Base-by-base conservation (phyloP, 2,797 vertebrate genomes). In the Sparus aurata region DNA sequence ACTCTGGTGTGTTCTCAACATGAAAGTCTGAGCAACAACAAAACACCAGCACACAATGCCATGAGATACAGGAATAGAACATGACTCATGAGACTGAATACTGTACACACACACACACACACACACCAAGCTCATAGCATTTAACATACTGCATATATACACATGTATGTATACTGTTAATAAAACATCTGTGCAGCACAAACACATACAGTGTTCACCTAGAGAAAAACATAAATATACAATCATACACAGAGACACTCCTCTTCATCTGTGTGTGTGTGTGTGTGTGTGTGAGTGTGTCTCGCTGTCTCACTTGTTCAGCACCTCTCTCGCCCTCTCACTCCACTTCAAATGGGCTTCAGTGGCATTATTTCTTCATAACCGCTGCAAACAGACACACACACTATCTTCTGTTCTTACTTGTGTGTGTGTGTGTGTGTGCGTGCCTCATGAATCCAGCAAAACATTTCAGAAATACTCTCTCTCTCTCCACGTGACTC, bases 401-500 rank as follows among this genome's bases (percentile, higher is more conserved):
- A 66, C 72, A 55, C 46, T 50, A 3, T 73, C 11, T 6, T 38
- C 22, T 64, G 8, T 68, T 59, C n/a, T 49, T 47, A 50, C 34
- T 38, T 8, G 63, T 60, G 69, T 22, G 63, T 68, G 57, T 70
- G 27, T 27, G 2, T 4, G 27, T 27, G 27, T 27, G 27, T 47
- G 70, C 60, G 69, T 5, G 12, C 38, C 54, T 77, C 79, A 60
- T 82, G 63, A 85, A 85, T 79, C 45, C 68, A 64, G 63, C n/a
- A 64, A 78, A 74, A 76, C 49, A 80, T 88, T 82, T 87, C 69
- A 79, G 30, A 87, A 85, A 83, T 69, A 50, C 67, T 62, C 57
- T 25, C 72, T 16, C 70, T 49, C 11, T 34, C 69, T 74, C 61
- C 87, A 88, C 66, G 86, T 93, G 92, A 91, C 82, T 88, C 58